Evolutionary conservation across 1,140 invertebrate genomes (phyloP).

Genomic region (Phymastichus coffea): DNA sequence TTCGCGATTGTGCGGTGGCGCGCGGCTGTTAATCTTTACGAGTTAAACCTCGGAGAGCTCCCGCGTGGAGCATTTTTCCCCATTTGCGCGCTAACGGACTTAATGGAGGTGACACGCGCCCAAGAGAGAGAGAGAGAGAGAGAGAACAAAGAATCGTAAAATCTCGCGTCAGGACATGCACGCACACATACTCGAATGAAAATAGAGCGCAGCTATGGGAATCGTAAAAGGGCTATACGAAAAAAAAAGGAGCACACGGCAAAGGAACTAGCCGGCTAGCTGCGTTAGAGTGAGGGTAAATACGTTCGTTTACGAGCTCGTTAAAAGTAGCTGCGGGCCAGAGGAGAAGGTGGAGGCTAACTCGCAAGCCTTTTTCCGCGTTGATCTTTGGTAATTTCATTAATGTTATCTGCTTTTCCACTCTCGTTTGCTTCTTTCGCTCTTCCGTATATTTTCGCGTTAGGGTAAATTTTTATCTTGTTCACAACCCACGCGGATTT

Average conservation of each 20-base stretch:
- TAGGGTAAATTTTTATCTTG: no score
- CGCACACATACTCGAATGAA: not conserved
- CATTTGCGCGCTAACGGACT: constrained; percentile 15
- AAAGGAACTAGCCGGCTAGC: no score
- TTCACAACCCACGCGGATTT: no score
- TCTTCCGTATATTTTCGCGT: no score
- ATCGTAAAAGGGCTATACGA: constrained; percentile 26
- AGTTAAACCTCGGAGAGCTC: no score
- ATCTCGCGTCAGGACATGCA: constrained; percentile 10
- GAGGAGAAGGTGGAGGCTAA: not conserved
- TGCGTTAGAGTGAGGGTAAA: no score
- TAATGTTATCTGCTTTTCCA: constrained; percentile 16
- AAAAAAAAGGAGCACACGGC: no score
- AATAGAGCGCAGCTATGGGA: not conserved
- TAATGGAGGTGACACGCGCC: constrained; percentile 24
- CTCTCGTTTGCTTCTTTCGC: no score
- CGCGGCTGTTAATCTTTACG: constrained; percentile 7
- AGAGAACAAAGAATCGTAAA: constrained; percentile 26
- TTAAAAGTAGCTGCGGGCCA: constrained; percentile 25
- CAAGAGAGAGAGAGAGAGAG: constrained; percentile 14
- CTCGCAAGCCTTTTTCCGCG: not conserved
- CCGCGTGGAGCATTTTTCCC: constrained; percentile 15
- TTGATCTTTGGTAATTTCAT: constrained; percentile 27
- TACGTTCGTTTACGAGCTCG: constrained; percentile 28
- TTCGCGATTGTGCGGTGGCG: not conserved